Evolutionary conservation across 2,797 vertebrate genomes (phyloP), one percentile per base, ranked within the genome.

Genomic region (Coregonus sp.): DNA sequence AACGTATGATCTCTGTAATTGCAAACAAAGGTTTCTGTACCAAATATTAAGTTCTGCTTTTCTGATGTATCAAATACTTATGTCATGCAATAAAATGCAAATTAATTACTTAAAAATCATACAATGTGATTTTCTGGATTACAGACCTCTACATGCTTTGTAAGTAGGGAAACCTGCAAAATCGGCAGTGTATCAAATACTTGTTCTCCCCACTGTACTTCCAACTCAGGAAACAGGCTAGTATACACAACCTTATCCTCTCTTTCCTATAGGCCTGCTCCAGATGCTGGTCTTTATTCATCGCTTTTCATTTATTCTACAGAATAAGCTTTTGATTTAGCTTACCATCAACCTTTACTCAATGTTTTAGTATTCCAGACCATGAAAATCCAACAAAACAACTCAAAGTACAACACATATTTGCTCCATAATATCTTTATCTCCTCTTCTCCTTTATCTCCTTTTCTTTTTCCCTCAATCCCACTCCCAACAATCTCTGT

Each of bases 401-500:
- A 59, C 54, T 59, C 51, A 40, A 47, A 47, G 40, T 47, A 47
- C 40, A 47, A 47, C 7, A 47, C 40, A 9, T 47, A 47, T 47
- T 47, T 47, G 40, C 9, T 47, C 40, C 9, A 11, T 63, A 25
- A 63, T 7, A 20, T 67, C 4, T 47, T 12, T 0, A 40, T 47
- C 40, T 47, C 40, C 12, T 40, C 40, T n/a, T 16, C 20, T 67
- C 35, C 18, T 35, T 68, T 35, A 33, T 25, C 14, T 14, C 12
- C 29, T 12, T 40, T 9, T 18, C 15, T 69, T 47, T 37, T 35
- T 37, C 31, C 25, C 65, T n/a, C 14, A 20, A 51, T 11, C 5
- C 4, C 37, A 15, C 25, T 50, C 25, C 63, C 78, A 72, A 68
- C 69, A 50, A 77, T 78, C 69, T 75, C 35, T 79, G 66, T 47